Evolutionary conservation across 2,797 vertebrate genomes (phyloP).

Genomic region (Enteromius viviparus): DNA sequence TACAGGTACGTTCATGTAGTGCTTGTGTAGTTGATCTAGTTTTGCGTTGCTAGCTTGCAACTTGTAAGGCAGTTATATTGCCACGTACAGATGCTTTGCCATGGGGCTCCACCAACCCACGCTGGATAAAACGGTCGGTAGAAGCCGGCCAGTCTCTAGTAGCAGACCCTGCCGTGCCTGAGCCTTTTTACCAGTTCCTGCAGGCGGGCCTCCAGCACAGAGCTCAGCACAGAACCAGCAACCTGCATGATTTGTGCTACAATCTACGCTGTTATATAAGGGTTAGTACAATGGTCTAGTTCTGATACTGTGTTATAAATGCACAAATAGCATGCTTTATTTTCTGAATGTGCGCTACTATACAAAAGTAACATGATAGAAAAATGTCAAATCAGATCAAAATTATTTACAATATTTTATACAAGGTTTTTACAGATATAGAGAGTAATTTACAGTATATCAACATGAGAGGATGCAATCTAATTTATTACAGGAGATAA

Average conservation of each 20-base stretch:
- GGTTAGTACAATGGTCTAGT: slow-evolving; percentile 28
- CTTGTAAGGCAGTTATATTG: neutral
- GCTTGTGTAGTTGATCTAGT: neutral
- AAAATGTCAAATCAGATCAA: neutral
- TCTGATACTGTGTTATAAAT: neutral
- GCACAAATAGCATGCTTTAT: neutral
- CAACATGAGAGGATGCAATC: neutral
- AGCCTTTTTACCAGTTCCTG: slow-evolving; percentile 70
- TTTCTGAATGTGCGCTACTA: neutral
- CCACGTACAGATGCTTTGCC: slow-evolving; percentile 68
- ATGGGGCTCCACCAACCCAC: slow-evolving; percentile 67
- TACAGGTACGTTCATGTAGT: slow-evolving; percentile 65
- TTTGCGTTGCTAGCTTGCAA: neutral
- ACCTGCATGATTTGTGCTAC: slow-evolving; percentile 69
- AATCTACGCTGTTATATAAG: slow-evolving; percentile 64
- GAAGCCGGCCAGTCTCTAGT: slow-evolving; percentile 66
- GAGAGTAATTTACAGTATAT: slow-evolving; percentile 7
- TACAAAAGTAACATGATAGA: neutral
- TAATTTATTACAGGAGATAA: slow-evolving; percentile 51
- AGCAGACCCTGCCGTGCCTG: slow-evolving; percentile 65
- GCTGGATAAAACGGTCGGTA: slow-evolving; percentile 66
- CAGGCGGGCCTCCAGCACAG: slow-evolving; percentile 65
- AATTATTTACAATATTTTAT: neutral
- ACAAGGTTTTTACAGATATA: neutral
- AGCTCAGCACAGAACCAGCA: slow-evolving; percentile 66